These are phyloP conservation scores for Zootermopsis nevadensis DNA, from an alignment of 2,888 invertebrate species.

Conservation along the genomic window DNA sequence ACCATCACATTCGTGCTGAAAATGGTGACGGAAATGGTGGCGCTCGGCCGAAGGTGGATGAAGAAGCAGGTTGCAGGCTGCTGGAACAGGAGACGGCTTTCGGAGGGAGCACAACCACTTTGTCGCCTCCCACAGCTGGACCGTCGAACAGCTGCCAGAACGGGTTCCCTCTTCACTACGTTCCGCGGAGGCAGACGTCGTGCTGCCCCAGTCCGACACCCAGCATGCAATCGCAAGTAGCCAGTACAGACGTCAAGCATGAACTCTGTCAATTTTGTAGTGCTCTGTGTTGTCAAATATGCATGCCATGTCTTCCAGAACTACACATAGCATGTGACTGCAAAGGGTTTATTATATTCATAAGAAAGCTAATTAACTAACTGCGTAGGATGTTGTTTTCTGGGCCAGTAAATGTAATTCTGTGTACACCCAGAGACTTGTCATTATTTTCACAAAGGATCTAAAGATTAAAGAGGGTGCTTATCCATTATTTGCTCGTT, in stretches of 20 bases:
- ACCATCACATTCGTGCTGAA: slow-evolving; percentile 53
- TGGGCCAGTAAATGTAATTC: too few species aligned
- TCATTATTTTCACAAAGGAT: too few species aligned
- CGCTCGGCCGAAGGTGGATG: not conserved
- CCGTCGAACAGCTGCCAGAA: slow-evolving; percentile 38
- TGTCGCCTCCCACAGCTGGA: slow-evolving; percentile 44
- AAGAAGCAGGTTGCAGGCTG: slow-evolving; percentile 26
- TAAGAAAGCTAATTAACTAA: too few species aligned
- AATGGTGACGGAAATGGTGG: not conserved
- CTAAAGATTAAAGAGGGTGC: too few species aligned
- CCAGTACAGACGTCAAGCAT: not conserved
- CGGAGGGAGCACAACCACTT: slow-evolving; percentile 39
- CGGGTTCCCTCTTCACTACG: slow-evolving; percentile 39
- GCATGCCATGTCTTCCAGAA: not conserved
- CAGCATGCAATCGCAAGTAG: slow-evolving; percentile 52
- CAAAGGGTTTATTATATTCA: too few species aligned
- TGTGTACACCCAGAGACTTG: too few species aligned
- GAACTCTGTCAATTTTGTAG: too few species aligned
- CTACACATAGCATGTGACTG: too few species aligned
- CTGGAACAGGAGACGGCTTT: slow-evolving; percentile 47
- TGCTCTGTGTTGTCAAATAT: not conserved
- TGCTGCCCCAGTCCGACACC: slow-evolving; percentile 45
- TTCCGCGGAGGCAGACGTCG: not conserved
- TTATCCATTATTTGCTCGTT: too few species aligned
- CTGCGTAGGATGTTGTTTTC: too few species aligned